Evolutionary conservation across 2,888 invertebrate species (phyloP).

Genomic region (Pyralis farinalis): DNA sequence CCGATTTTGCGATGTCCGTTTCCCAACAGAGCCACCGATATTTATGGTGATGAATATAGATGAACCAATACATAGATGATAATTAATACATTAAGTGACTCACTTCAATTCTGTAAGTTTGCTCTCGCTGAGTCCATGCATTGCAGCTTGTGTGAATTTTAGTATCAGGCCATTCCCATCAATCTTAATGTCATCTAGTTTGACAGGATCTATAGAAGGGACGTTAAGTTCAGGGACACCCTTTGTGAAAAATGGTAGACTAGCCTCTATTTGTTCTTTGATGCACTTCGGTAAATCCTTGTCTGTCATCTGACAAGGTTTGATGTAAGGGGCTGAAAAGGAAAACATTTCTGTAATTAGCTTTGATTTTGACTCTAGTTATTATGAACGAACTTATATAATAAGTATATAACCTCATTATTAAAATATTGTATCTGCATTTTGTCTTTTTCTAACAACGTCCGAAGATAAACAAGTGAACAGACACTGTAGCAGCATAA

Average conservation of each 20-base stretch:
- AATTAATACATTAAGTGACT: slow-evolving; percentile 20
- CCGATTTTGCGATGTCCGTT: too few relatives aligned
- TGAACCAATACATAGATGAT: too few relatives aligned
- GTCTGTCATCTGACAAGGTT: slow-evolving; percentile 43
- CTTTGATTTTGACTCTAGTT: too few relatives aligned
- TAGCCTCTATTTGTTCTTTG: slow-evolving; percentile 44
- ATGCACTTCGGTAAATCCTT: slow-evolving; percentile 44
- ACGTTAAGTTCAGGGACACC: slow-evolving; percentile 61
- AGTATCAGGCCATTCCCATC: slow-evolving; percentile 59
- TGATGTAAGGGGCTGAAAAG: slow-evolving; percentile 62
- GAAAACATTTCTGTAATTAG: slow-evolving; percentile 5
- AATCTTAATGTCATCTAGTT: slow-evolving; percentile 55
- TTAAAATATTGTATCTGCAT: too few relatives aligned
- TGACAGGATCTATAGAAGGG: slow-evolving; percentile 57
- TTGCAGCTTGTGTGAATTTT: slow-evolving; percentile 43
- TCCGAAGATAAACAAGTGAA: too few relatives aligned
- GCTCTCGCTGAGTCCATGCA: slow-evolving; percentile 53
- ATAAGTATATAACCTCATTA: too few relatives aligned
- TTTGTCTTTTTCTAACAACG: too few relatives aligned
- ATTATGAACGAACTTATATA: too few relatives aligned
- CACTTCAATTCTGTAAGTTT: slow-evolving; percentile 52
- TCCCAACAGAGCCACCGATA: too few relatives aligned
- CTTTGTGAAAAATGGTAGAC: slow-evolving; percentile 52
- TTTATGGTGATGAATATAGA: too few relatives aligned
- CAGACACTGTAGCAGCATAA: too few relatives aligned